A percentile compares a stretch with the other conserved stretches of the same genome.
Evolutionary conservation across 30 jellyfish, hydroid and myxozoan genomes (phyloP).

Genomic region (Cassiopea xamachana): DNA sequence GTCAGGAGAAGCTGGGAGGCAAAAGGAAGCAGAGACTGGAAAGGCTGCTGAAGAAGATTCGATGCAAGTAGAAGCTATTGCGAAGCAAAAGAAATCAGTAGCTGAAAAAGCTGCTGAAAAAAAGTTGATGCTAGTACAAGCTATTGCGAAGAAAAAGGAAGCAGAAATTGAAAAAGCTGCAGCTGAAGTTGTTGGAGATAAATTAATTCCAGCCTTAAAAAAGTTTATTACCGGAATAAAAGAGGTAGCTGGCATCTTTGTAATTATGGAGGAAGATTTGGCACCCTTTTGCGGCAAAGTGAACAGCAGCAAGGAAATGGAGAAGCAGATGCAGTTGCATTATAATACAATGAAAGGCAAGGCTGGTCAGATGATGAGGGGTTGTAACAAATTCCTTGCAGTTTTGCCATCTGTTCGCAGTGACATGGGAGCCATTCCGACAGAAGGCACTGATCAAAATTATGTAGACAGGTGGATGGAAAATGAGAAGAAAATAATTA

Average conservation of each 20-base stretch:
- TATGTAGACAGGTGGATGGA: conserved; percentile 30
- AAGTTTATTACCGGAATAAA: conserved; percentile 16
- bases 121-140: conserved; percentile 6
- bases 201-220: conserved; percentile 31
- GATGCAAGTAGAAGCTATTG: too few relatives aligned
- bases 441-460: conserved; percentile 33
- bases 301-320: not conserved
- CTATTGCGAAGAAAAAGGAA: not conserved
- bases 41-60: too few relatives aligned
- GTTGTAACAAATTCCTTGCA: conserved; percentile 5
- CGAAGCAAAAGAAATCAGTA: too few relatives aligned
- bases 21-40: too few relatives aligned
- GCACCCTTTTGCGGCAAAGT: not conserved
- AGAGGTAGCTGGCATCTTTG: conserved; percentile 41
- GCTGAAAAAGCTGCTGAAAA: too few relatives aligned
- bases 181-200: not conserved
- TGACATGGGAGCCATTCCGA: conserved; percentile 26
- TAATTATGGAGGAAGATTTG: conserved; percentile 1
- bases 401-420: conserved; percentile 18
- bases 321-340: conserved; percentile 9
- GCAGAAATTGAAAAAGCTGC: not conserved
- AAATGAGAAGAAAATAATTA: not conserved
- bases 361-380: conserved; percentile 1
- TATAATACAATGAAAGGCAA: conserved; percentile 26
- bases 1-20: too few relatives aligned